Evolutionary conservation across 1,140 invertebrate species (phyloP), one percentile per base, ranked within the genome.

Genomic region (Saccostrea cuccullata): DNA sequence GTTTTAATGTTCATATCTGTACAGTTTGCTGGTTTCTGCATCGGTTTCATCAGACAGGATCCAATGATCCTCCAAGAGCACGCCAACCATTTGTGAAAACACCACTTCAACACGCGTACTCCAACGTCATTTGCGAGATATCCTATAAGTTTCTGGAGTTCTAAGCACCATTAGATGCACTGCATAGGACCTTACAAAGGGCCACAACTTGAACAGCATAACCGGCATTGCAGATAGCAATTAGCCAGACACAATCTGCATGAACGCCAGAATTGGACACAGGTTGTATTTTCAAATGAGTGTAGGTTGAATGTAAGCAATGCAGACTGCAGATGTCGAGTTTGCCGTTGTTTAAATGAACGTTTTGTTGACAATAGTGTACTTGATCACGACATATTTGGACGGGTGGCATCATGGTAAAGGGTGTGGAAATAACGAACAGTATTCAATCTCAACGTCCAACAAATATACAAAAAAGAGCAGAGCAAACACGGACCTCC

Each of bases 231-330:
- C 40, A 15, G 77, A 47, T 17, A 30, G 77, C 77, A 82, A 17
- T 82, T n/a, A 6, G 15, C 77, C 77, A 11, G 40, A 17, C 60
- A 82, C 26, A 36, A 40, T 5, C 9, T 82, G 26, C 26, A 47
- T 47, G 9, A 82, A 36, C 26, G 77, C 26, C 77, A 47, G 9
- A 82, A 82, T 36, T 88, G 87, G 85, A 55, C 23, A 56, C 3
- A 58, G 40, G 88, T 89, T 40, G 15, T 87, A n/a, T 85, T 89
- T 86, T 30, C 86, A 2, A 86, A 90, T 86, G 89, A 89, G 86
- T 86, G 86, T 56, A 47, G 84, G 13, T 87, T 89, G 84, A 87
- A 64, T 55, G 23, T 86, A 3, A 20, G 40, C 47, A 13, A 55
- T 17, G 26, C 70, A 67, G 85, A 90, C 86, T 86, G 84, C 17